Base-by-base conservation (phyloP, 1,140 invertebrate genomes). In the Drosophila malerkotliana region DNA sequence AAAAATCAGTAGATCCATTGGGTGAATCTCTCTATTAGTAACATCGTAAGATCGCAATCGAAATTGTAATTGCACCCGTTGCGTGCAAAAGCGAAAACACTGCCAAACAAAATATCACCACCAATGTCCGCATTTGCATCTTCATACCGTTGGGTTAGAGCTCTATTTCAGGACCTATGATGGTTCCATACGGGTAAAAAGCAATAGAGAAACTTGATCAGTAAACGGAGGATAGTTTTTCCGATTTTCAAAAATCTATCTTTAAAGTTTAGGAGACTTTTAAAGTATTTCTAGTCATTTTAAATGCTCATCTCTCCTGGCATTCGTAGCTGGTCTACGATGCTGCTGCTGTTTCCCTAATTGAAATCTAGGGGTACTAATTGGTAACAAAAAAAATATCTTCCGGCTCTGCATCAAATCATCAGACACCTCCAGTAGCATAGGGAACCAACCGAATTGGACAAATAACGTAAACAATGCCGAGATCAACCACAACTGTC, bases 41-140 rank as follows among this genome's bases (percentile, higher is more conserved):
- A 68, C 61, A 79, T 68, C 54, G 61, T 39, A 77, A 44, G 56
- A 60, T 39, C 41, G 52, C 62, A 75, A 54, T 59, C 49, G 61
- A 75, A 63, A 61, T 61, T 53, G 48, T 52, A 68, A 72, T 76
- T 67, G 66, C 56, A 73, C 47, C 69, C 15, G 14, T 44, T 66
- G 64, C 52, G 64, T 78, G 62, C 62, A 74, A 44, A 44, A 75
- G 47, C 51, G 54, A 74, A 74, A 85, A 87, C 81, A 85, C 81
- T 85, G 81, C 81, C 81, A 85, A 82, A 26, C 5, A 44, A 44
- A 28, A 28, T 28, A 67, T 68, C 66, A 49, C 49, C 62, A 69
- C 55, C 39, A 64, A 24, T 26, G 37, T 47, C 48, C 49, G 59
- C 15, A 54, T 30, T 32, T 53, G 41, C 44, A 61, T 53, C 52